These are phyloP conservation scores for Heliconius himera DNA, from an alignment of 1,140 invertebrate species.

Conservation along the genomic window DNA sequence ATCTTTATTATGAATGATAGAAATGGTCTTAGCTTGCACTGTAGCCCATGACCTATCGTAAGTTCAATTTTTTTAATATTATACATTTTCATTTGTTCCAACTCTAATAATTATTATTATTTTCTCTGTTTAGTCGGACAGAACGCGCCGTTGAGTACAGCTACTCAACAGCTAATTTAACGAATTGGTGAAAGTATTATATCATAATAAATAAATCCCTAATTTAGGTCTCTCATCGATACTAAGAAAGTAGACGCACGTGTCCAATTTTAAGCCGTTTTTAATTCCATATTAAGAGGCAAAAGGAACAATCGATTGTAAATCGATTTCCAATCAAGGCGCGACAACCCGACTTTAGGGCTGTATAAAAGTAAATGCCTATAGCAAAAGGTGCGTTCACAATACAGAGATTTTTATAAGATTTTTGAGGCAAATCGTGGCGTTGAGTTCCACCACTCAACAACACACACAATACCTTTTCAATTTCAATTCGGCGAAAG, in stretches of 20 bases:
- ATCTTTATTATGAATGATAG: neutral
- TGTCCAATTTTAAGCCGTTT: conserved; percentile 19
- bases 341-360: conserved; percentile 43
- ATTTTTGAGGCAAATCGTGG: too few species aligned
- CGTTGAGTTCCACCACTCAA: too few species aligned
- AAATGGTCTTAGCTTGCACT: neutral
- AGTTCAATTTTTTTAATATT: neutral
- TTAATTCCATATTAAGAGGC: conserved; percentile 35
- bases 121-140: too few species aligned
- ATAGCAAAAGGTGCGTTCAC: conserved; percentile 19
- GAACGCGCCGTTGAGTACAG: too few species aligned
- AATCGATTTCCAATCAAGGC: conserved; percentile 57
- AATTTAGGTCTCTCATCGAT: neutral
- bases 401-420: neutral
- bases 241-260: conserved; percentile 13
- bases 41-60: neutral
- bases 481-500: too few species aligned
- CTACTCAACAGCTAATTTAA: too few species aligned
- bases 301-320: conserved; percentile 60
- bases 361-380: conserved; percentile 45
- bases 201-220: neutral
- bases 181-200: neutral
- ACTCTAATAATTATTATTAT: too few species aligned
- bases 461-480: too few species aligned
- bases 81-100: neutral